Conservation (phyloP, 30 jellyfish, hydroid and myxozoan species). For the Hydractinia echinata region DNA sequence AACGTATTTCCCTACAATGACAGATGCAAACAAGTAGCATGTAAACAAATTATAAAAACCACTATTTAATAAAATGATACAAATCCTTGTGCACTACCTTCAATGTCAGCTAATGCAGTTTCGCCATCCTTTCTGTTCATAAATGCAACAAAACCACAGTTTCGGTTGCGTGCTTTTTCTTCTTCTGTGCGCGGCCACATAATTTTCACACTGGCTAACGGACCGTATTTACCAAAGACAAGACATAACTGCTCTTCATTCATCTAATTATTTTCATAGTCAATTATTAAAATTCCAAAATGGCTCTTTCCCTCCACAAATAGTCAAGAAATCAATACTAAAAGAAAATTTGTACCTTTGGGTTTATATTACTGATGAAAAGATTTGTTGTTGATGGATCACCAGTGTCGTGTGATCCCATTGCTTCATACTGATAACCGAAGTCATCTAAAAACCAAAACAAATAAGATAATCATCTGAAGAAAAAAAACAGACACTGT, state of each 20-base stretch:
- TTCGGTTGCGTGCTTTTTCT: conserved; percentile 88
- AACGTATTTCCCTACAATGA: conserved; percentile 63
- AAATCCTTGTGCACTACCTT: conserved; percentile 32
- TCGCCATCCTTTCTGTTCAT: conserved; percentile 94
- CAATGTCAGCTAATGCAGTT: conserved; percentile 62
- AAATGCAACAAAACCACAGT: conserved; percentile 96
- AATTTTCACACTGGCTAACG: conserved; percentile 94
- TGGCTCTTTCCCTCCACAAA: neutral
- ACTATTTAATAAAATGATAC: neutral
- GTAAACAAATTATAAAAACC: neutral
- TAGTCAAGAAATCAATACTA: neutral
- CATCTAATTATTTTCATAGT: conserved; percentile 45
- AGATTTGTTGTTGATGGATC: conserved; percentile 93
- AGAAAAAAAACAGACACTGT: neutral
- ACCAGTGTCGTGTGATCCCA: conserved; percentile 79
- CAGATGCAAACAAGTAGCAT: neutral
- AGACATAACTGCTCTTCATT: conserved; percentile 86
- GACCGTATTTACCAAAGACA: conserved; percentile 90
- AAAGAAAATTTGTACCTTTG: conserved; percentile 51
- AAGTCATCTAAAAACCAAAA: conserved; percentile 37
- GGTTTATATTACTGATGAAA: conserved; percentile 83
- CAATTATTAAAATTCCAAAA: neutral
- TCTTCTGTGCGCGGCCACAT: conserved; percentile 99
- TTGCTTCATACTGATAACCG: conserved; percentile 31
- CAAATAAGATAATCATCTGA: neutral